Evolutionary conservation across 2,797 vertebrate species (phyloP).

Genomic region (Manis crassicaudata): DNA sequence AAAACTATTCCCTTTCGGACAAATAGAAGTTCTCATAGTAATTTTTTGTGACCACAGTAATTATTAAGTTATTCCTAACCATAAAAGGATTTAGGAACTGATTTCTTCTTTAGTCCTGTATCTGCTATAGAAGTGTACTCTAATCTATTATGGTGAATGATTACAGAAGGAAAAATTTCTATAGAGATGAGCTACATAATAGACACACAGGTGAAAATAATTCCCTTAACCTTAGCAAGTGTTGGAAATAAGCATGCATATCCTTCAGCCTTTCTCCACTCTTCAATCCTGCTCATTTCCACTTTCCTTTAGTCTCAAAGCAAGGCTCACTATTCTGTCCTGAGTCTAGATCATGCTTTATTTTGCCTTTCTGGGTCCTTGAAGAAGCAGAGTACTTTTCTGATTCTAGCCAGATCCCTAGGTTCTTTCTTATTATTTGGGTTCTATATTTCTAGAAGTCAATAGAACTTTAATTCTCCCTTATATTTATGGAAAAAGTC

Average conservation of each 20-base stretch:
- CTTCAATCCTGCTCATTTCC: not conserved
- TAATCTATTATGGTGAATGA: not conserved
- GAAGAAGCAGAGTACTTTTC: not conserved
- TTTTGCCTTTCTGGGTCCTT: not conserved
- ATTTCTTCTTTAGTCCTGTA: not conserved
- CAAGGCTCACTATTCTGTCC: not conserved
- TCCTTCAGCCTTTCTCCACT: not conserved
- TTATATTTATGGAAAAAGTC: not conserved
- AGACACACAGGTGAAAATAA: not conserved
- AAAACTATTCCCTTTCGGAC: not conserved
- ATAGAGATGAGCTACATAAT: not conserved
- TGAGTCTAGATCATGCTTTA: not conserved
- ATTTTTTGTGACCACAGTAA: not conserved
- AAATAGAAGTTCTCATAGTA: not conserved
- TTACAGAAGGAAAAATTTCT: not conserved
- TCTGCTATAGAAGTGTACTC: not conserved
- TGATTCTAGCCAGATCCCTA: not conserved
- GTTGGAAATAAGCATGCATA: not conserved
- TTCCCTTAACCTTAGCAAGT: not conserved
- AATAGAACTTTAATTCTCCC: not conserved
- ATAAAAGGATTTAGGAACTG: not conserved
- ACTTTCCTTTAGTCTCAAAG: not conserved
- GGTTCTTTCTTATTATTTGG: not conserved
- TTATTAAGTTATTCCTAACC: not conserved
- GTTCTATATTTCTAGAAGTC: not conserved